These are phyloP conservation scores for Tenthredo scrophulariae DNA, from an alignment of 2,888 invertebrate species.

Conservation along the genomic window DNA sequence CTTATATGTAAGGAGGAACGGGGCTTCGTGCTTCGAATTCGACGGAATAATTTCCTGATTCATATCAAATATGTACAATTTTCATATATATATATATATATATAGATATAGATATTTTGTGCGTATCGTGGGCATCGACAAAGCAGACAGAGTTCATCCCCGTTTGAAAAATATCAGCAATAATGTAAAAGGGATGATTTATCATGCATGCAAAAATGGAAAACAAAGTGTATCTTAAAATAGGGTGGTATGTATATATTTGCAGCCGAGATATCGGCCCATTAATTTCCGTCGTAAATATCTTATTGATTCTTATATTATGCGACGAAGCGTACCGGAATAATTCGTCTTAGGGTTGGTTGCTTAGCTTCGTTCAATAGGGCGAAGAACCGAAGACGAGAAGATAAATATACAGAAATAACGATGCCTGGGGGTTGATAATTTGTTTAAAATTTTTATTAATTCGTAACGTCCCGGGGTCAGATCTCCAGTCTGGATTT, in stretches of 20 bases:
- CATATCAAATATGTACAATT: neutral
- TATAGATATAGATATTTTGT: neutral
- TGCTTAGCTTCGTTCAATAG: conserved; percentile 1
- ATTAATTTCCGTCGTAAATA: conserved; percentile 66
- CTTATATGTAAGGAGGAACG: conserved; percentile 11
- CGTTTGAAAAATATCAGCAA: neutral
- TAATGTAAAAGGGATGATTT: conserved; percentile 57
- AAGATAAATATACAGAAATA: neutral
- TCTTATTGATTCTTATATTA: conserved; percentile 74
- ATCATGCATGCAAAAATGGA: conserved; percentile 68
- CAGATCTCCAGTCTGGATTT: neutral
- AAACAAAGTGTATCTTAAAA: conserved; percentile 66
- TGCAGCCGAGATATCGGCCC: conserved; percentile 53
- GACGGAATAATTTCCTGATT: neutral
- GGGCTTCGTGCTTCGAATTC: conserved; percentile 32
- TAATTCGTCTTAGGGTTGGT: conserved; percentile 67
- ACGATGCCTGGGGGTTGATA: neutral
- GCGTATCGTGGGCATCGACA: neutral
- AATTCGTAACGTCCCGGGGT: neutral
- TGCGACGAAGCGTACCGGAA: conserved; percentile 70
- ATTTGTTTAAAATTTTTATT: neutral
- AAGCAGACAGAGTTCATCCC: neutral
- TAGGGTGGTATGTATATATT: conserved; percentile 55
- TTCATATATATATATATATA: neutral
- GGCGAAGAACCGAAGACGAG: neutral